These are phyloP conservation scores for Phyllotreta cruciferae DNA, from an alignment of 2,888 invertebrate species.

Conservation along the genomic window DNA sequence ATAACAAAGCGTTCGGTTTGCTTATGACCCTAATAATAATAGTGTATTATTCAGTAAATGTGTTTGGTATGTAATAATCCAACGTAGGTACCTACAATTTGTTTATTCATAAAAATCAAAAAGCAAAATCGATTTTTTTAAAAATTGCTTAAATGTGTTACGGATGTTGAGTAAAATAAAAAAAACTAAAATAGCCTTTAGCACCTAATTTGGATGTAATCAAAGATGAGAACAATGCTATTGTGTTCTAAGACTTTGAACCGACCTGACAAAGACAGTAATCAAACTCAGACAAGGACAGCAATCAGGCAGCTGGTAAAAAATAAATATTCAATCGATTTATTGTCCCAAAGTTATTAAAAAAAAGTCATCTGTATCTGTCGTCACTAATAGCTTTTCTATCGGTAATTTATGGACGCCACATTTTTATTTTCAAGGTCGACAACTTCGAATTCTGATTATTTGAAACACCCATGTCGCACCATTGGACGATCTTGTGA, in stretches of 20 bases:
- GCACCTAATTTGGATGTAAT: slow-evolving; percentile 18
- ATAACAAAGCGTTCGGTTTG: slow-evolving; percentile 7
- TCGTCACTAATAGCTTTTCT: slow-evolving; percentile 38
- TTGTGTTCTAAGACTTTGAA: slow-evolving; percentile 22
- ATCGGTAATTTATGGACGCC: slow-evolving; percentile 36
- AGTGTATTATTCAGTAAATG: neutral
- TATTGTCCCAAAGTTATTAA: slow-evolving; percentile 38
- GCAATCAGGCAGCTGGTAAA: slow-evolving; percentile 36
- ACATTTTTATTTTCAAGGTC: slow-evolving; percentile 32
- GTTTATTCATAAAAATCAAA: neutral
- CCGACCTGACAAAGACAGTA: slow-evolving; percentile 28
- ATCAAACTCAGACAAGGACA: slow-evolving; percentile 33
- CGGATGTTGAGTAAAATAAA: slow-evolving; percentile 1
- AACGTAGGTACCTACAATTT: neutral
- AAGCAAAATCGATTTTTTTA: neutral
- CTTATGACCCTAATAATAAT: slow-evolving; percentile 6
- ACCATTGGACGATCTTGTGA: slow-evolving; percentile 32
- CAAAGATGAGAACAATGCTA: slow-evolving; percentile 21
- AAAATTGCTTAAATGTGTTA: neutral
- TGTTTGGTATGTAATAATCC: neutral
- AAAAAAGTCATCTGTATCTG: slow-evolving; percentile 38
- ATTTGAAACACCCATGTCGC: slow-evolving; percentile 39
- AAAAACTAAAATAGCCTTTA: slow-evolving; percentile 26
- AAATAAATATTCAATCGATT: slow-evolving; percentile 35
- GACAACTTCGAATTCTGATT: slow-evolving; percentile 34